Evolutionary conservation across 2,113 vertebrate genomes (phyloP).

Genomic region (Benitochromis conjunctus): DNA sequence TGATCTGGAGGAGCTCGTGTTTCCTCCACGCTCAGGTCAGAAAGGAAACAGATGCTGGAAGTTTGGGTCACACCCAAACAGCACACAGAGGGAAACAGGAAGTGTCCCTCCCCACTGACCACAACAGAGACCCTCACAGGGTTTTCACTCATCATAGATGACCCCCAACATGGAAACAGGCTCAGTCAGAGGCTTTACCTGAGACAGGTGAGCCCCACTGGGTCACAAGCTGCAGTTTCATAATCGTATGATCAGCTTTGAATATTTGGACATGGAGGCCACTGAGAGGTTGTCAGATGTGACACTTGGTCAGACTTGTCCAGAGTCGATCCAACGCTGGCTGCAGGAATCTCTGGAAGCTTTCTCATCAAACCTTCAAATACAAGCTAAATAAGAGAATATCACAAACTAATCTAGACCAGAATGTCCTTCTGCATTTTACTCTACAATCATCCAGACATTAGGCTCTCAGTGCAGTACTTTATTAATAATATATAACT

Average conservation of each 20-base stretch:
- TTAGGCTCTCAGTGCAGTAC: not conserved
- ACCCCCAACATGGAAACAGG: not conserved
- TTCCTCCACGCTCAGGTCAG: not conserved
- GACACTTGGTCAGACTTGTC: not conserved
- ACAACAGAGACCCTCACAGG: not conserved
- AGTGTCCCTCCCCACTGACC: not conserved
- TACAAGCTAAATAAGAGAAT: not conserved
- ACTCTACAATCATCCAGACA: not conserved
- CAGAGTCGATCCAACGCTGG: not conserved
- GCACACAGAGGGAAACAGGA: not conserved
- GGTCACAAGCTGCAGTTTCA: not conserved
- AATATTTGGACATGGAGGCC: not conserved
- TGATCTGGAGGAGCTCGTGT: not conserved
- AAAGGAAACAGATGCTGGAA: not conserved
- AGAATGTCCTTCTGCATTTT: not conserved
- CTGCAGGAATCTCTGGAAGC: not conserved
- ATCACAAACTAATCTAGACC: not conserved
- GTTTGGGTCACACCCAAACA: not conserved
- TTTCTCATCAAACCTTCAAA: not conserved
- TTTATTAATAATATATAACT: not conserved
- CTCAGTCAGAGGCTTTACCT: not conserved
- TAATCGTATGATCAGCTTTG: not conserved
- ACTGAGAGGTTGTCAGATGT: not conserved
- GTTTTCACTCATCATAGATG: no score
- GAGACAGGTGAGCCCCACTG: not conserved